Percentiles rank a stretch among this genome's conserved stretches.
phyloP scores from a whole-genome alignment of 2,888 invertebrate genomes.

The Allacma fusca region DNA sequence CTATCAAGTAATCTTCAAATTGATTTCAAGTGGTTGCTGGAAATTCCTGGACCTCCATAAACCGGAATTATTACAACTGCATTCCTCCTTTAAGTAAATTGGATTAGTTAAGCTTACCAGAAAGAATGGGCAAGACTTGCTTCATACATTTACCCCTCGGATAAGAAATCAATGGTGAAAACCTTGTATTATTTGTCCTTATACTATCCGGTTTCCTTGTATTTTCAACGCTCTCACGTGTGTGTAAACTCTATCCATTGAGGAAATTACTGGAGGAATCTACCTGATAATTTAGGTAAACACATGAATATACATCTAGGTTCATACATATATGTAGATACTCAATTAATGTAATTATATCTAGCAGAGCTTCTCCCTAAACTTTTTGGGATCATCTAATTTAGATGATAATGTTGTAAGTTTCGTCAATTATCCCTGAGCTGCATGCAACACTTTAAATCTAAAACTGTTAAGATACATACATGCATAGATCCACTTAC shows the following conservation, averaged over 20 bases:
- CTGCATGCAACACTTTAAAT: too few species aligned
- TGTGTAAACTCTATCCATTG: not conserved
- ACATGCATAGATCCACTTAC: too few species aligned
- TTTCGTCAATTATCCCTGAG: too few species aligned
- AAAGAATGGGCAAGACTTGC: not conserved
- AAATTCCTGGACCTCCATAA: constrained; percentile 16
- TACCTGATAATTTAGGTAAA: constrained; percentile 4
- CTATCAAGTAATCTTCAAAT: not conserved
- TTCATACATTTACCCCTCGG: not conserved
- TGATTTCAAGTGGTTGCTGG: not conserved
- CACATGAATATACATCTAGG: not conserved
- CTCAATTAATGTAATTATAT: too few species aligned
- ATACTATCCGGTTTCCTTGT: constrained; percentile 13
- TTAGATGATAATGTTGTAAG: too few species aligned
- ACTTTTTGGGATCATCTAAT: too few species aligned
- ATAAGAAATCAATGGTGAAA: constrained; percentile 44
- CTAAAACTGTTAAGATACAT: too few species aligned
- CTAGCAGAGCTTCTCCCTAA: too few species aligned
- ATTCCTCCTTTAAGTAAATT: constrained; percentile 1
- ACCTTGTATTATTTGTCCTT: constrained; percentile 26
- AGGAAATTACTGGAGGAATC: constrained; percentile 6
- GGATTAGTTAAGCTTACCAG: not conserved
- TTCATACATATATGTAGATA: not conserved
- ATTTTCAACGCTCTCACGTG: constrained; percentile 13
- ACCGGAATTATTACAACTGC: not conserved